Evolutionary conservation across 2,888 invertebrate species (phyloP), one percentile per base, ranked within the genome.

Genomic region (Apomyelois bistriatella): DNA sequence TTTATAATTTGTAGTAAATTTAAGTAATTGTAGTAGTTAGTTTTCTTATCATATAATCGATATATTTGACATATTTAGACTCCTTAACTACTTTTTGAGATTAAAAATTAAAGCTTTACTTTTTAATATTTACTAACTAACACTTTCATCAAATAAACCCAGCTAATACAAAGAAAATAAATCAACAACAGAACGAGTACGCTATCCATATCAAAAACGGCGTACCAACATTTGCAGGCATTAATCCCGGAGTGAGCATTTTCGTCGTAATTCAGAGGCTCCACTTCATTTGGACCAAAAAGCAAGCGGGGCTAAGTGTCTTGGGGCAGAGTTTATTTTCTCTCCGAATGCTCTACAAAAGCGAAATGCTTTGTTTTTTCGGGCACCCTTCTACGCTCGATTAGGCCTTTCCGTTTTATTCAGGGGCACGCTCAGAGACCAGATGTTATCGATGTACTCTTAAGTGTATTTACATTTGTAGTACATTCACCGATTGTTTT

Each of bases 281-380:
- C 67, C 72, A 74, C 71, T 82, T 81, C 75, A 80, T 80, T 82
- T 81, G 72, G 68, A 64, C 70, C 60, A 67, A 65, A 66, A 62
- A 59, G 60, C 67, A 62, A 61, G 66, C 55, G 61, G 60, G 59
- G 66, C 63, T 63, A 69, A 79, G 72, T 76, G 75, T 76, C 75
- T 79, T 64, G 72, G 74, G 68, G 65, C 67, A 54, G 60, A 66
- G 79, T 80, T 76, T 79, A 80, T 84, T 84, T 83, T 80, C 76
- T 62, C 73, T 67, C 64, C 62, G 68, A 73, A 68, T 73, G 74
- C 67, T 57, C 66, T 59, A 61, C 66, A 70, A 73, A 70, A 70
- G 72, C 60, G 59, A 66, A 72, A 65, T 69, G 75, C 73, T 82
- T 78, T 82, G 79, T 82, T 84, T 83, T 78, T 75, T 64, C 59